Evolutionary conservation across 2,113 vertebrate species (phyloP).

Genomic region (Peromyscus leucopus): DNA sequence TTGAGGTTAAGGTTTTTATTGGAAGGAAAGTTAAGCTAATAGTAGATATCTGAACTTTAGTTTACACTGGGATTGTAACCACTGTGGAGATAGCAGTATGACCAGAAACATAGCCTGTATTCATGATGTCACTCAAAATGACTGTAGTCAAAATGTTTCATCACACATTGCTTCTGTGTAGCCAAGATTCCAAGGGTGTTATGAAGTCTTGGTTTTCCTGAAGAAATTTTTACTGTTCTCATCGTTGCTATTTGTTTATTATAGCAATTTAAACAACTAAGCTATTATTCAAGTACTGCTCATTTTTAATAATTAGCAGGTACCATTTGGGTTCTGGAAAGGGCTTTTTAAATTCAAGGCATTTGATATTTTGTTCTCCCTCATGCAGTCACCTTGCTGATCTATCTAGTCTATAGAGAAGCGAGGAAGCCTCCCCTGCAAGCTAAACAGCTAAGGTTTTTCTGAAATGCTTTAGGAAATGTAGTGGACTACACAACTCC

Average conservation of each 20-base stretch:
- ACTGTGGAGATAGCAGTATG: not conserved
- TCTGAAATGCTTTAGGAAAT: conserved; percentile 76
- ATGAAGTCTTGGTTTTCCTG: conserved; percentile 49
- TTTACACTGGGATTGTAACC: not conserved
- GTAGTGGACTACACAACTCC: conserved; percentile 56
- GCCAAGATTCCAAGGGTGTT: conserved; percentile 17
- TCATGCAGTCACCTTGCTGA: conserved; percentile 66
- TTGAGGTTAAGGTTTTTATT: conserved; percentile 54
- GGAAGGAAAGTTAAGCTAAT: conserved; percentile 16
- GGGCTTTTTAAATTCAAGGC: conserved; percentile 56
- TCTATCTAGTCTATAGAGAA: conserved; percentile 63
- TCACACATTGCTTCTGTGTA: conserved; percentile 43
- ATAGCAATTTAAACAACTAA: conserved; percentile 58
- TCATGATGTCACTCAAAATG: conserved; percentile 7
- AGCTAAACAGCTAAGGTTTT: conserved; percentile 71
- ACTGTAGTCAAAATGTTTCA: conserved; percentile 19
- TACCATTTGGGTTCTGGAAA: conserved; percentile 28
- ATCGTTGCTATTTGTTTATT: conserved; percentile 2
- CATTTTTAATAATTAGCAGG: conserved; percentile 50
- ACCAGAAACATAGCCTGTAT: conserved; percentile 19
- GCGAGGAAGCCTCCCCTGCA: conserved; percentile 53
- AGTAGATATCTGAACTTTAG: not conserved
- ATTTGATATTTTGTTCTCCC: conserved; percentile 71
- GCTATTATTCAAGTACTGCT: conserved; percentile 51
- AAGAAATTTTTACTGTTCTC: conserved; percentile 17